Percentiles rank a stretch among this genome's conserved stretches.
Evolutionary conservation across 2,888 invertebrate species (phyloP).

Genomic region (Lithophane semibrunnea): DNA sequence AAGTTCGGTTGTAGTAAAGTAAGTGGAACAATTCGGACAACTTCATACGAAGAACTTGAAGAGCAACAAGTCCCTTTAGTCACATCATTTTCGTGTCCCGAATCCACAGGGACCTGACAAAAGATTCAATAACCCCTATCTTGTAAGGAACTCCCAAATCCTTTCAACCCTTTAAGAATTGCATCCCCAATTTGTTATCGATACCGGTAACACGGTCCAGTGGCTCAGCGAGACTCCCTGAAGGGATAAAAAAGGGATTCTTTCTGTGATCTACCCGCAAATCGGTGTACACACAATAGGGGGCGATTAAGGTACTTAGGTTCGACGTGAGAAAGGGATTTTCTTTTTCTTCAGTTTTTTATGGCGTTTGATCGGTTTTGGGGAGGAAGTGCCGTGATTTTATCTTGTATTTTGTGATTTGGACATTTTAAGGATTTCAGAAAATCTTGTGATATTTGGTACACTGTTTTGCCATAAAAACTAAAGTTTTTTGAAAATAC

Average conservation of each 20-base stretch:
- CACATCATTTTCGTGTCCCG: constrained; percentile 24
- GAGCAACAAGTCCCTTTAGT: constrained; percentile 54
- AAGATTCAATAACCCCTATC: constrained; percentile 77
- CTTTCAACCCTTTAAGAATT: constrained; percentile 81
- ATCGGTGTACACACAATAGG: constrained; percentile 81
- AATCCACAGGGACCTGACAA: constrained; percentile 57
- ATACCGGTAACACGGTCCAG: constrained; percentile 85
- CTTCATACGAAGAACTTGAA: background rate
- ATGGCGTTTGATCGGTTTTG: constrained; percentile 67
- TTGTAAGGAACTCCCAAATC: constrained; percentile 80
- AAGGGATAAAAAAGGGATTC: constrained; percentile 87
- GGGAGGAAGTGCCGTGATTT: constrained; percentile 55
- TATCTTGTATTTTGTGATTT: constrained; percentile 31
- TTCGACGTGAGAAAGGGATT: constrained; percentile 79
- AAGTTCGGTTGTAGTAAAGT: too few species aligned
- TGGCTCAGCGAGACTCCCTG: constrained; percentile 75
- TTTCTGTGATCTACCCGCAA: constrained; percentile 86
- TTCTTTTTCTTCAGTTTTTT: constrained; percentile 65
- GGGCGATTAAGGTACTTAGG: constrained; percentile 81
- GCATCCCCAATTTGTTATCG: constrained; percentile 88
- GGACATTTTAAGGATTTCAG: background rate
- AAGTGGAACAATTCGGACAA: background rate
- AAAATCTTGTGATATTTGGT: constrained; percentile 17
- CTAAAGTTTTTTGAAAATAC: background rate
- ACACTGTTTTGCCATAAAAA: too few species aligned